Conservation (phyloP, 1,140 invertebrate genomes). For the Schlechtendalia chinensis region DNA sequence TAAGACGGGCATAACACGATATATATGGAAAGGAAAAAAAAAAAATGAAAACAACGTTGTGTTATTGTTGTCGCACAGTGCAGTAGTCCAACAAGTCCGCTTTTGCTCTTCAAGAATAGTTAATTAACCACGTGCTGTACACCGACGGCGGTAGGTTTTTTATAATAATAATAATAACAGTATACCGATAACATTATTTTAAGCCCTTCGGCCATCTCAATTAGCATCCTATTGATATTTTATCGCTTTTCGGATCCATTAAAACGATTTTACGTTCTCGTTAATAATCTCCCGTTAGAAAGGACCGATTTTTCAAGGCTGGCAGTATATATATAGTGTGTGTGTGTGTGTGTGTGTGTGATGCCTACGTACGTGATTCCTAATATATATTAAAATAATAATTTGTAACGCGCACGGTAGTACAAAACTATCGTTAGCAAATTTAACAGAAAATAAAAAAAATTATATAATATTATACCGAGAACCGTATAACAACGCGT, state of each 20-base stretch:
- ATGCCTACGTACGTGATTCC: not conserved
- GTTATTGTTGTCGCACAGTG: not conserved
- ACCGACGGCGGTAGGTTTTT: too few species aligned
- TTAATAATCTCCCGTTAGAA: not conserved
- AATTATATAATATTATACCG: not conserved
- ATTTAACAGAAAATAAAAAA: not conserved
- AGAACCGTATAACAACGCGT: constrained; percentile 10
- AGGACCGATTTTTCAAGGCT: not conserved
- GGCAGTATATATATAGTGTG: not conserved
- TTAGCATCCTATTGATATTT: constrained; percentile 10
- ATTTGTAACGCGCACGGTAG: not conserved
- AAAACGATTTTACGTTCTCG: constrained; percentile 1
- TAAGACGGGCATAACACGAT: not conserved
- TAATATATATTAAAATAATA: not conserved
- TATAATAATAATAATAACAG: not conserved
- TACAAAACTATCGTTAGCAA: constrained; percentile 1
- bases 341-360: not conserved
- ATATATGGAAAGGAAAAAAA: too few species aligned
- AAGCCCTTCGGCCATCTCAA: not conserved
- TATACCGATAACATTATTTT: not conserved
- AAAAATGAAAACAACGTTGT: constrained; percentile 1
- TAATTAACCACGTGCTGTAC: constrained; percentile 25
- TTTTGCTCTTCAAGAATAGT: constrained; percentile 7
- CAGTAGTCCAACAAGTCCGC: not conserved
- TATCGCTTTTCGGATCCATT: not conserved